Percentiles rank a stretch among this genome's conserved stretches.
Evolutionary conservation across 2,797 vertebrate genomes (phyloP).

Genomic region (Thripadectes ignobilis): DNA sequence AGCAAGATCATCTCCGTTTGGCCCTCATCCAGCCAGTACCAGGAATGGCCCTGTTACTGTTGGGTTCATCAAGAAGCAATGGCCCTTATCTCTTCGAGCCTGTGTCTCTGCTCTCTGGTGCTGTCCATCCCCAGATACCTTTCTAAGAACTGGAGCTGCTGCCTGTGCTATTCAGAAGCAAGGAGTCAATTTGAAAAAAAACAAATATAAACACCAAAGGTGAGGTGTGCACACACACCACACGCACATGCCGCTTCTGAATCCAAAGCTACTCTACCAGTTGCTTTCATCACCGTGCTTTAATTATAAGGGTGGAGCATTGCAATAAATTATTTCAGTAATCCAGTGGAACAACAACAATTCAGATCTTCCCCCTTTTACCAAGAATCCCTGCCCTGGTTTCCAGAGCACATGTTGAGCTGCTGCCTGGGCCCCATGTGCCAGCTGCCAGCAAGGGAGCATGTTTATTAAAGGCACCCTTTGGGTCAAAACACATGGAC

Average conservation of each 20-base stretch:
- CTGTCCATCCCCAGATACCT: slow-evolving; percentile 62
- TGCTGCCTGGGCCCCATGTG: neutral
- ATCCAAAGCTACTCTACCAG: slow-evolving; percentile 72
- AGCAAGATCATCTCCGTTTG: neutral
- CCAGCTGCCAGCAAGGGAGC: neutral
- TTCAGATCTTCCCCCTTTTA: slow-evolving; percentile 68
- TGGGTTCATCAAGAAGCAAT: slow-evolving; percentile 31
- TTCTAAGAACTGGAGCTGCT: slow-evolving; percentile 67
- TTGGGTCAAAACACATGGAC: neutral
- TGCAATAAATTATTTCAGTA: slow-evolving; percentile 73
- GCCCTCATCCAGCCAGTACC: slow-evolving; percentile 47
- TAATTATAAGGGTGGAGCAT: slow-evolving; percentile 75
- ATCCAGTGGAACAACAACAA: slow-evolving; percentile 71
- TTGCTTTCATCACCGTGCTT: slow-evolving; percentile 62
- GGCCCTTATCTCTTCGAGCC: slow-evolving; percentile 64
- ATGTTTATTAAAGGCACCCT: neutral
- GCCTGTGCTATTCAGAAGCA: neutral
- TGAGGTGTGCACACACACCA: slow-evolving; percentile 38
- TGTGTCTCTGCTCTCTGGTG: slow-evolving; percentile 39
- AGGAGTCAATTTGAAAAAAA: slow-evolving; percentile 48
- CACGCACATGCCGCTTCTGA: slow-evolving; percentile 28
- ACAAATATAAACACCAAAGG: slow-evolving; percentile 53
- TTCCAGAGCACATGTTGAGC: slow-evolving; percentile 32
- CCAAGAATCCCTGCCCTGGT: slow-evolving; percentile 65
- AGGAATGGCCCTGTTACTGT: slow-evolving; percentile 64